Evolutionary conservation across 2,113 vertebrate species (phyloP), one percentile per base, ranked within the genome.

Genomic region (Oceanites oceanicus): DNA sequence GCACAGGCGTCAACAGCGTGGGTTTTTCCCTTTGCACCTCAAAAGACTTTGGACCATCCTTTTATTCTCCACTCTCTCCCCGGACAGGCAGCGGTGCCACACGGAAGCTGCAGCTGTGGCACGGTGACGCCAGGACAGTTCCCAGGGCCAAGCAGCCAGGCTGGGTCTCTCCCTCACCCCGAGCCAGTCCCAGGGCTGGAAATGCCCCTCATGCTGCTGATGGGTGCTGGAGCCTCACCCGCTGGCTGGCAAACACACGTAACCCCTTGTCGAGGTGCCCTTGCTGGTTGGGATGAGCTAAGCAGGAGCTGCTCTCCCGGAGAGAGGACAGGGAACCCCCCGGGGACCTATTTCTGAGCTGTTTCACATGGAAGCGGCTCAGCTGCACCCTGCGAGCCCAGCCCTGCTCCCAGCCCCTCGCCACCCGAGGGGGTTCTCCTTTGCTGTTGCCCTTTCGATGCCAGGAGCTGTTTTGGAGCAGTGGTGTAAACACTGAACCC

Each of bases 201-300:
- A 61, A 47, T 17, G 19, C 40, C 56, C 65, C 52, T 52, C 1
- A 1, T 36, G 58, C 13, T 49, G 49, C 73, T 29, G 66, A 8
- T 9, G 47, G 74, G 50, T 26, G 71, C 49, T 58, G 73, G 30
- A 65, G 23, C 59, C 42, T 71, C 56, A 32, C 42, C n/a, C 4
- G 1, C 10, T 1, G 1, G 40, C 66, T 52, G 45, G 58, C 27
- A 55, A 26, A n/a, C 9, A 6, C 40, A 30, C 6, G 1, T 3
- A 19, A 40, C 5, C 16, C 40, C 38, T 17, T 15, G 9, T 11
- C 1, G 1, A 36, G 16, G 53, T 13, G 42, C 25, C n/a, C 66
- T 42, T 11, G 21, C n/a, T 49, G 23, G n/a, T 56, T 16, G 36
- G 71, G 58, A 52, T 16, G 61, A 36, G n/a, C 23, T 40, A 52